A percentile compares a stretch with the other conserved stretches of the same genome.
Evolutionary conservation across 2,888 invertebrate genomes (phyloP).

Genomic region (Lycophotia porphyrea): DNA sequence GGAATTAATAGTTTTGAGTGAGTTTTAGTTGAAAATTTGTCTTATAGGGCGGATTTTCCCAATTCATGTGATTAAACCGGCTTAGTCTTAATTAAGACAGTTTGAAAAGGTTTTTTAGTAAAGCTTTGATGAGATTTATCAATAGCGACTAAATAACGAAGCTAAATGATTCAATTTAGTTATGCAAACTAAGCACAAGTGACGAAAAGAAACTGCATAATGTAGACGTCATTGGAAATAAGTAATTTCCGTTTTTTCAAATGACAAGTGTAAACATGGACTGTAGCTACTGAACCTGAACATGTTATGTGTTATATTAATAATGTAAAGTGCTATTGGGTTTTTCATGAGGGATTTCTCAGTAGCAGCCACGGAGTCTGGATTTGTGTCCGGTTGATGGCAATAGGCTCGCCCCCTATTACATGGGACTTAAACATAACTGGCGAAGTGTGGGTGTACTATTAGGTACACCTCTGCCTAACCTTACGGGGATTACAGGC

Average conservation of each 20-base stretch:
- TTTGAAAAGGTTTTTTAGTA: neutral
- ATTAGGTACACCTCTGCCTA: too few relatives aligned
- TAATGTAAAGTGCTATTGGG: too few relatives aligned
- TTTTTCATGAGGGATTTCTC: too few relatives aligned
- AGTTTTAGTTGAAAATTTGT: constrained; percentile 2
- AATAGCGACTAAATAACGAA: neutral
- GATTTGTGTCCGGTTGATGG: too few relatives aligned
- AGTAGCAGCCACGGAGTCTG: too few relatives aligned
- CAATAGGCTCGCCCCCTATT: too few relatives aligned
- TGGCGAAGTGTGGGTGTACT: too few relatives aligned
- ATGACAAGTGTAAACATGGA: neutral
- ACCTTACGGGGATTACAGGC: too few relatives aligned
- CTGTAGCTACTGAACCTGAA: neutral
- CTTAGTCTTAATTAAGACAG: neutral
- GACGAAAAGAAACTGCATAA: neutral
- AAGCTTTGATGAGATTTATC: neutral
- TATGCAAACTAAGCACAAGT: neutral
- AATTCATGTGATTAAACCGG: neutral
- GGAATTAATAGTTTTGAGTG: constrained; percentile 16
- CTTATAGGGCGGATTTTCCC: neutral
- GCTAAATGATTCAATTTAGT: neutral
- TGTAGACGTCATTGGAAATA: neutral
- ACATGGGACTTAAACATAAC: too few relatives aligned
- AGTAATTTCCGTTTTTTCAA: neutral
- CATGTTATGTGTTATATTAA: neutral